A percentile compares a stretch with the other conserved stretches of the same genome.
phyloP scores from a whole-genome alignment of 1,140 invertebrate genomes.

The Trichoplusia ni region DNA sequence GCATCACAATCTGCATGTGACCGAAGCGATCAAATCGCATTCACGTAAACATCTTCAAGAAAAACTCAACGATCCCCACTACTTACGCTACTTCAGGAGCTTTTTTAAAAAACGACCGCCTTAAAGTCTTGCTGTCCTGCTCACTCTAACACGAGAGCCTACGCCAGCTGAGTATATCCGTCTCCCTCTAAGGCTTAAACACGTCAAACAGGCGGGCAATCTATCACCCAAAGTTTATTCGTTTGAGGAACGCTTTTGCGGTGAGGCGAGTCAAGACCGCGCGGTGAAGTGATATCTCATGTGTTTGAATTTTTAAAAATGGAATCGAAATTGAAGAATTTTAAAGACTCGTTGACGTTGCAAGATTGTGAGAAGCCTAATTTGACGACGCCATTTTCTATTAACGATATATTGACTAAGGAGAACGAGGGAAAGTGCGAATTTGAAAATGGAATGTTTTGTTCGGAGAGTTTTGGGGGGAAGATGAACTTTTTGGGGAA shows the following conservation, averaged over 20 bases:
- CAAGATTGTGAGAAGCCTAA: slow-evolving; percentile 73
- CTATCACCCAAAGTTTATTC: slow-evolving; percentile 79
- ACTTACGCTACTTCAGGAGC: slow-evolving; percentile 72
- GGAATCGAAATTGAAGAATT: slow-evolving; percentile 71
- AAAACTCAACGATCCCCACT: slow-evolving; percentile 80
- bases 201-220: slow-evolving; percentile 73
- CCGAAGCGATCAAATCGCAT: slow-evolving; percentile 76
- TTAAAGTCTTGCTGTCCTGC: slow-evolving; percentile 48
- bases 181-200: slow-evolving; percentile 71
- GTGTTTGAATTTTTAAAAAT: slow-evolving; percentile 65
- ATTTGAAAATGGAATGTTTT: slow-evolving; percentile 71
- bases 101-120: slow-evolving; percentile 77
- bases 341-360: slow-evolving; percentile 57
- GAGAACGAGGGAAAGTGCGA: slow-evolving; percentile 70
- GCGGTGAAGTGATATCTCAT: slow-evolving; percentile 54
- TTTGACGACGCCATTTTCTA: slow-evolving; percentile 87
- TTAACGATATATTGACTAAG: slow-evolving; percentile 88
- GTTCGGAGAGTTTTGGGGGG: slow-evolving; percentile 55
- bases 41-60: slow-evolving; percentile 80
- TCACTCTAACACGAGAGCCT: slow-evolving; percentile 40
- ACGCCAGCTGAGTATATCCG: slow-evolving; percentile 28
- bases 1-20: slow-evolving; percentile 46
- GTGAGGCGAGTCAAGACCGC: slow-evolving; percentile 62
- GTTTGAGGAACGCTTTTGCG: slow-evolving; percentile 76
- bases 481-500: slow-evolving; percentile 63